Evolutionary conservation across 2,797 vertebrate genomes (phyloP), one percentile per base, ranked within the genome.

Genomic region (Holocentrus rufus): DNA sequence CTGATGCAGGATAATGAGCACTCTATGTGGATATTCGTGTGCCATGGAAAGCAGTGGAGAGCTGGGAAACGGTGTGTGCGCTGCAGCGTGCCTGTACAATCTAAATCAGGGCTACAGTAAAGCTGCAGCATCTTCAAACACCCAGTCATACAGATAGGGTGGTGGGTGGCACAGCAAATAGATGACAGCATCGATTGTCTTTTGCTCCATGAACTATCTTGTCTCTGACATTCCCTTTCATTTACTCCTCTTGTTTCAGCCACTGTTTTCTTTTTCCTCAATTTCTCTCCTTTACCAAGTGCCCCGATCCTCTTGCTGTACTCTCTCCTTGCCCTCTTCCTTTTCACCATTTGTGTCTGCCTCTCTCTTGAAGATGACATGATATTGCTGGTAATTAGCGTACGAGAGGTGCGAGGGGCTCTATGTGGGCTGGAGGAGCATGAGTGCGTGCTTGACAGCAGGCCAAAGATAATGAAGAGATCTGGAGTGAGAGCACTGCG

Each of bases 391-490:
- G 63, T 86, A 89, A 89, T 88, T 88, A 85, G 57, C 66, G 47
- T 14, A 59, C 74, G 66, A 86, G 22, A 34, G 60, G 25, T 20
- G 52, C 2, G 22, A 30, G 69, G 82, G 65, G 30, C 53, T 72
- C 27, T 1, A 17, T 44, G 72, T 47, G 55, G 74, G 68, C 74
- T 67, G 67, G 47, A 70, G 73, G 66, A 83, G 67, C n/a, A 14
- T 75, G 64, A 79, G 74, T 23, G 55, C 64, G 44, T 68, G 61
- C 75, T 88, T 74, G 71, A 81, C 58, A 81, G 78, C 30, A 46
- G 65, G 70, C 68, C 75, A 56, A 55, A 68, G 82, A 88, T 86
- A 87, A 90, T 85, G 68, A 88, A 85, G 76, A 74, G 78, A 84
- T 80, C 50, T n/a, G 1, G 30, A 27, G 49, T 79, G 78, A 83